Evolutionary conservation across 2,797 vertebrate genomes (phyloP), one percentile per base, ranked within the genome.

Genomic region (Mormyrops attenuatus): DNA sequence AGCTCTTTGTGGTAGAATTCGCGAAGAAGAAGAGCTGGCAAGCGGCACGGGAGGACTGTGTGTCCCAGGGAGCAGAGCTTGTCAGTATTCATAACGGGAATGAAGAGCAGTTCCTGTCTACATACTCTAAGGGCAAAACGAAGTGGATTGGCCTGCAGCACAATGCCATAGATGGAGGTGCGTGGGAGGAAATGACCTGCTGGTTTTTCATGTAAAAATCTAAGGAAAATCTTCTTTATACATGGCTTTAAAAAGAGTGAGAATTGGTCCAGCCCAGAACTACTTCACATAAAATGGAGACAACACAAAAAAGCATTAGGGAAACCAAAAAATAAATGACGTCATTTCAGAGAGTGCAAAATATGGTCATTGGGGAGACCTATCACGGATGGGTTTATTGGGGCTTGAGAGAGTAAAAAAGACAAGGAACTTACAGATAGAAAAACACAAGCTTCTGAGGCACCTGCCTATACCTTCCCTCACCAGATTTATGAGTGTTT

Each of bases 61-160:
- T 94, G 0, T 5, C 93, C 63, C 93, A 96, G 80, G 95, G 95
- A 5, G 95, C 93, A 0, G 26, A 95, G 52, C 93, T 97, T 88
- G 94, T 94, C 92, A 96, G 96, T 92, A 95, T 97, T 91, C 96
- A 96, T 93, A 93, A 0, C 3, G 92, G 93, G n/a, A 92, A 90
- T 3, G 96, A 96, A 89, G 96, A 97, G 26, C 89, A 90, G n/a
- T 96, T 96, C 90, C 89, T 96, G 55, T 77, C 95, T 9, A 8
- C 88, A 0, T 94, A 95, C 93, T 95, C 91, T 88, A 95, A 94
- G 91, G 95, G 30, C 88, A 94, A 88, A 91, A 94, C 92, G 90
- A 95, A 95, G 91, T 97, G 96, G 96, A 96, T 97, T 5, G 96
- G 96, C 88, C 95, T 97, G 73, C 95, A 91, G 84, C 89, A 91